These are phyloP conservation scores for Eristalinus sepulchralis DNA, from an alignment of 2,888 invertebrate genomes.

Conservation along the genomic window DNA sequence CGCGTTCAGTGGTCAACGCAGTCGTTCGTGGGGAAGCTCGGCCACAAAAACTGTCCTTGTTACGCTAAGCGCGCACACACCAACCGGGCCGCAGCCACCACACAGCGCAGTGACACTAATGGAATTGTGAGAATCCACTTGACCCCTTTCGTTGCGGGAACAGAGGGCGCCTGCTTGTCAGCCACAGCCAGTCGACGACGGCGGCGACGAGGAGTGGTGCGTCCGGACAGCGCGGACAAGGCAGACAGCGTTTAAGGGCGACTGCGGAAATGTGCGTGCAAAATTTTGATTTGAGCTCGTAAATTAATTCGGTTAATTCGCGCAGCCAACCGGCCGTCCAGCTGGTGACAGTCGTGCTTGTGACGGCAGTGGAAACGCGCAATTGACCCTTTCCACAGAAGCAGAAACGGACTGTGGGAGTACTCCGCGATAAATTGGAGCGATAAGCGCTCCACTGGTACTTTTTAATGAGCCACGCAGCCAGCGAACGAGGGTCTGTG, in stretches of 20 bases:
- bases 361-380: conserved; percentile 11
- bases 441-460: conserved; percentile 50
- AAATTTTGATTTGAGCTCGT: conserved; percentile 72
- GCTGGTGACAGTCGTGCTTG: conserved; percentile 34
- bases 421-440: conserved; percentile 64
- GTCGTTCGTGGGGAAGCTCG: conserved; percentile 19
- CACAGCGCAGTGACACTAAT: conserved; percentile 60
- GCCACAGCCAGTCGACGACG: neutral
- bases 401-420: conserved; percentile 44
- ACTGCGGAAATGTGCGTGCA: conserved; percentile 70
- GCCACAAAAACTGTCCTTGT: conserved; percentile 20
- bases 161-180: conserved; percentile 18
- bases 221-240: neutral
- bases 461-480: conserved; percentile 53
- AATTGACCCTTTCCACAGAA: conserved; percentile 55
- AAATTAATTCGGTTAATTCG: conserved; percentile 71
- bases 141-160: conserved; percentile 47
- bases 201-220: neutral
- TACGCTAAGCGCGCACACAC: conserved; percentile 24
- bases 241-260: conserved; percentile 26
- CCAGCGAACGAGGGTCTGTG: neutral
- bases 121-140: conserved; percentile 67
- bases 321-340: conserved; percentile 54
- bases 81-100: conserved; percentile 6
- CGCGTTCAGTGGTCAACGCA: conserved; percentile 67